Evolutionary conservation across 2,113 vertebrate species (phyloP).

Genomic region (Glaucidium brasilianum): DNA sequence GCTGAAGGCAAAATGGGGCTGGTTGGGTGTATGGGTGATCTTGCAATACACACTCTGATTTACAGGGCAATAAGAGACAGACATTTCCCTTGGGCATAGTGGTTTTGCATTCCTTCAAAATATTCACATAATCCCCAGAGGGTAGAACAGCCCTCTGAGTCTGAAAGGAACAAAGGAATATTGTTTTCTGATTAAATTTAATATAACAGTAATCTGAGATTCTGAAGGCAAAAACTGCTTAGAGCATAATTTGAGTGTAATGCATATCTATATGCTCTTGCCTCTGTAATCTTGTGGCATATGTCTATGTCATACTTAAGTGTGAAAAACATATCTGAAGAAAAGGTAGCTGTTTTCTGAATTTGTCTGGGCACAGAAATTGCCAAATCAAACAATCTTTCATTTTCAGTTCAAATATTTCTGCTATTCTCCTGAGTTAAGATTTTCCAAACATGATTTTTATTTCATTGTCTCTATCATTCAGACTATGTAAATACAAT

Average conservation of each 20-base stretch:
- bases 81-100: background rate
- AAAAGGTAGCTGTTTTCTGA: background rate
- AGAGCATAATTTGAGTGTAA: background rate
- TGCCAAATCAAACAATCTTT: background rate
- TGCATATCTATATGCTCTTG: background rate
- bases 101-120: background rate
- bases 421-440: background rate
- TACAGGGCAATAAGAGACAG: background rate
- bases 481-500: background rate
- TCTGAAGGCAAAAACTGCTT: background rate
- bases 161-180: background rate
- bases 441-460: background rate
- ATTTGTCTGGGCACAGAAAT: background rate
- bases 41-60: background rate
- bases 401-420: background rate
- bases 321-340: background rate
- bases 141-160: background rate
- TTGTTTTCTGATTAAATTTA: background rate
- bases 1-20: background rate
- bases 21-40: rapidly evolving
- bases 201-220: background rate
- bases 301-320: background rate
- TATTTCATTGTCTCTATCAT: background rate
- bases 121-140: background rate
- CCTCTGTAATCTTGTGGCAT: background rate